Evolutionary conservation across 1,140 invertebrate genomes (phyloP).

Genomic region (Agraylea sexmaculata): DNA sequence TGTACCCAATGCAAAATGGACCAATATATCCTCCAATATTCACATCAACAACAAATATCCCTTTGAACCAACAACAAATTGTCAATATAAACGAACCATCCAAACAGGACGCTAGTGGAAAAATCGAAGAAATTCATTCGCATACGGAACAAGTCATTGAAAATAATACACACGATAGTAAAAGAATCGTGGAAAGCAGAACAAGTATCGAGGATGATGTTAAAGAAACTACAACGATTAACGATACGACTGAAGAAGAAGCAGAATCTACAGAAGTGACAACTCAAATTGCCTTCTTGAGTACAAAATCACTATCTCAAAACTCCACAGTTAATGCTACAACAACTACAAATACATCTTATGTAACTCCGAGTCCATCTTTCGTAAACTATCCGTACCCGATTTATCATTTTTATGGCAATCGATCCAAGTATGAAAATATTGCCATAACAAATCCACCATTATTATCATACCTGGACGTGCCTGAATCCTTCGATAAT

Average conservation of each 20-base stretch:
- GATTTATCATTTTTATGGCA: conserved; percentile 14
- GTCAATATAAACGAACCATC: conserved; percentile 13
- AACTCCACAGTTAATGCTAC: too few relatives aligned
- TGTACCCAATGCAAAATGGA: too few relatives aligned
- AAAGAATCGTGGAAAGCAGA: not conserved
- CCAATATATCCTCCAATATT: conserved; percentile 5
- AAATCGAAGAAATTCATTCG: conserved; percentile 12
- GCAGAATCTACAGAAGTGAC: not conserved
- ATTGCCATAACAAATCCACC: conserved; percentile 18
- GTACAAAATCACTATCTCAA: too few relatives aligned
- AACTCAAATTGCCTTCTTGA: too few relatives aligned
- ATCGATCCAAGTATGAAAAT: conserved; percentile 12
- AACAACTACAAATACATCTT: too few relatives aligned
- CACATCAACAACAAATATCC: conserved; percentile 9
- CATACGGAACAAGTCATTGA: conserved; percentile 13
- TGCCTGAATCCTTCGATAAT: conserved; percentile 10
- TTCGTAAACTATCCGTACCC: conserved; percentile 13
- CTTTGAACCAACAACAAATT: conserved; percentile 17
- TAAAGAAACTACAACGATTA: not conserved
- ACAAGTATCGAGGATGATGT: not conserved
- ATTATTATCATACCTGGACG: too few relatives aligned
- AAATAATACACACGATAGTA: conserved; percentile 9
- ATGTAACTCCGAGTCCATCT: not conserved
- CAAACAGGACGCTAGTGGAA: conserved; percentile 12
- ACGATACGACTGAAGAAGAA: not conserved